Base-by-base conservation (phyloP, 1,140 invertebrate genomes). In the Uloborus diversus region DNA sequence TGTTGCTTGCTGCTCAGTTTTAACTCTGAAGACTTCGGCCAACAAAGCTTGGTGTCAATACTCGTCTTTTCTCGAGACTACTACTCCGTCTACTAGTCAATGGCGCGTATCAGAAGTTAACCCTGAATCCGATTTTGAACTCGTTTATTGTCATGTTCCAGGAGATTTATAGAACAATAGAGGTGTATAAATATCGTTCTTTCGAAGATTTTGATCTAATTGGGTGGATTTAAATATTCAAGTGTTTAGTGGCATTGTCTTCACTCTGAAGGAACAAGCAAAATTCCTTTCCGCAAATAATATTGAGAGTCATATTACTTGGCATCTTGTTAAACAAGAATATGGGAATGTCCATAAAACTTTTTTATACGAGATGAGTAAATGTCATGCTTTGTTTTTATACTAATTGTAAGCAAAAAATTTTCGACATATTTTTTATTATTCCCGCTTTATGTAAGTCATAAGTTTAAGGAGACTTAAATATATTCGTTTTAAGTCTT, bases 181-280 rank as follows among this genome's bases (percentile, higher is more conserved):
- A 30, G 14, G 59, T 75, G 25, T 75, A 75, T 75, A 75, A 62
- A 75, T 75, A 75, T 27, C 57, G n/a, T 30, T 62, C 17, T 75
- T 75, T 49, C 20, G 35, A 75, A 51, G 42, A 51, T 75, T 75
- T 25, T 11, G 59, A 75, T 64, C 30, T 20, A 42, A 25, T 30
- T 32, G 20, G n/a, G 11, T 3, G 51, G 27, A 20, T 25, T 70
- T 57, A 30, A 68, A 65, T 47, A 23, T 25, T 25, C 25, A 3
- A n/a, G 27, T 65, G 11, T 23, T n/a, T 27, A 62, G 47, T 3
- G 14, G 33, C 35, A 65, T 65, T 64, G 61, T 64, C 47, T 65
- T 65, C 62, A 65, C 23, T n/a, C n/a, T n/a, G n/a, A n/a, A n/a
- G n/a, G n/a, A n/a, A n/a, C n/a, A n/a, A n/a, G n/a, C n/a, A n/a